Percentiles rank a stretch among this genome's conserved stretches.
phyloP scores from a whole-genome alignment of 2,888 invertebrate genomes.

The Nycteola revayana region DNA sequence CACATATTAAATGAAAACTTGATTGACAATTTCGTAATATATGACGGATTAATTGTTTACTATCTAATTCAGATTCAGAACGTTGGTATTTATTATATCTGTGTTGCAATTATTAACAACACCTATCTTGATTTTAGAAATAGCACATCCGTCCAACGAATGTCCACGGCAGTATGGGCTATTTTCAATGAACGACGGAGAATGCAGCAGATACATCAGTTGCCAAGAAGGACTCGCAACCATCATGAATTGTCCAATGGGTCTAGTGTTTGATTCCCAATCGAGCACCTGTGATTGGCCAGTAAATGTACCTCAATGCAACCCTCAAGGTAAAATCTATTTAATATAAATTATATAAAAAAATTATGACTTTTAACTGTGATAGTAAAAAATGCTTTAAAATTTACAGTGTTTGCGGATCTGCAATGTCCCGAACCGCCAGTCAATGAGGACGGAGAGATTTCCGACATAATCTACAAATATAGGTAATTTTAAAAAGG shows the following conservation, averaged over 20 bases:
- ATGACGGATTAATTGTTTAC: too few relatives aligned
- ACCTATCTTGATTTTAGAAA: too few relatives aligned
- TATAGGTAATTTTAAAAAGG: slow-evolving; percentile 41
- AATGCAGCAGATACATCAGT: slow-evolving; percentile 54
- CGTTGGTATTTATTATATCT: too few relatives aligned
- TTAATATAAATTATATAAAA: too few relatives aligned
- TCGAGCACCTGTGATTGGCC: slow-evolving; percentile 57
- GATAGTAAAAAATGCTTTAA: too few relatives aligned
- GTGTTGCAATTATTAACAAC: too few relatives aligned
- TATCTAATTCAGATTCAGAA: too few relatives aligned
- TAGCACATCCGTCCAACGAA: slow-evolving; percentile 18
- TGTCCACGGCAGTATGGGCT: slow-evolving; percentile 47
- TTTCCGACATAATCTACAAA: slow-evolving; percentile 36
- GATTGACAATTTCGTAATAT: too few relatives aligned
- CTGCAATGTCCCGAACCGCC: slow-evolving; percentile 46
- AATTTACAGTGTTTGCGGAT: slow-evolving; percentile 42
- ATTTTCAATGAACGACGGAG: slow-evolving; percentile 41
- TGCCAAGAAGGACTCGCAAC: slow-evolving; percentile 53
- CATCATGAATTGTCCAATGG: slow-evolving; percentile 54
- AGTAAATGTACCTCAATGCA: slow-evolving; percentile 55
- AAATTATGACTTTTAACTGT: too few relatives aligned
- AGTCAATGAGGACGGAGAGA: slow-evolving; percentile 29
- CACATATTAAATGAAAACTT: too few relatives aligned
- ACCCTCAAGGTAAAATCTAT: slow-evolving; percentile 38
- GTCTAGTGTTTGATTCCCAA: slow-evolving; percentile 51